phyloP scores from a whole-genome alignment of 2,888 invertebrate genomes.

The Philaethria dido region DNA sequence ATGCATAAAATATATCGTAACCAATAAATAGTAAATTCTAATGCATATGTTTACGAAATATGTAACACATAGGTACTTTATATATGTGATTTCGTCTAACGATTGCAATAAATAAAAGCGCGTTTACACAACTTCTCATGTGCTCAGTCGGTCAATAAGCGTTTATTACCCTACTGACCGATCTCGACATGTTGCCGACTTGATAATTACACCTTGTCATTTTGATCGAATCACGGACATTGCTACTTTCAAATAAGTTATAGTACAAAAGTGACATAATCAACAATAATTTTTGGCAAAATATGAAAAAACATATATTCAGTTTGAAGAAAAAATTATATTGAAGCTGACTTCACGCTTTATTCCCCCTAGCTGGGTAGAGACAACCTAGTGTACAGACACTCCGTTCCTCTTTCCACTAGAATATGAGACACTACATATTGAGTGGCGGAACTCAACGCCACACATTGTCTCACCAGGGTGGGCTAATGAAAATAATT shows the following conservation, averaged over 20 bases:
- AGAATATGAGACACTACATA: too few species aligned
- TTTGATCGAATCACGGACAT: slow-evolving; percentile 43
- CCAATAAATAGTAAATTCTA: not conserved
- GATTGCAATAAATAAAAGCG: slow-evolving; percentile 38
- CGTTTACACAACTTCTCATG: slow-evolving; percentile 38
- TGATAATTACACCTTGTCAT: slow-evolving; percentile 60
- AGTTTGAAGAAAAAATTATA: too few species aligned
- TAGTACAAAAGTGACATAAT: not conserved
- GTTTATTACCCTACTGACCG: slow-evolving; percentile 57
- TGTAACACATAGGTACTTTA: not conserved
- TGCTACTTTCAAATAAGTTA: slow-evolving; percentile 29
- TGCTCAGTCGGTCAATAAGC: slow-evolving; percentile 40
- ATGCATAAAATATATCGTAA: not conserved
- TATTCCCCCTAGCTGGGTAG: too few species aligned
- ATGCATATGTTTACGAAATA: slow-evolving; percentile 2
- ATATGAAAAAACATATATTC: too few species aligned
- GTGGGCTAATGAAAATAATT: too few species aligned
- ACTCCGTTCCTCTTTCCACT: too few species aligned
- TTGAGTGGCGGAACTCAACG: too few species aligned
- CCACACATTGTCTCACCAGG: too few species aligned
- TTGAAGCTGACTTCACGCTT: too few species aligned
- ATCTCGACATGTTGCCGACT: slow-evolving; percentile 57
- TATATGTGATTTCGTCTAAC: slow-evolving; percentile 12
- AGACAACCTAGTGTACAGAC: too few species aligned
- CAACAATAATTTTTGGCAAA: too few species aligned